Conservation (phyloP, 1,140 invertebrate genomes). For the Mycetomoellerius zeteki region DNA sequence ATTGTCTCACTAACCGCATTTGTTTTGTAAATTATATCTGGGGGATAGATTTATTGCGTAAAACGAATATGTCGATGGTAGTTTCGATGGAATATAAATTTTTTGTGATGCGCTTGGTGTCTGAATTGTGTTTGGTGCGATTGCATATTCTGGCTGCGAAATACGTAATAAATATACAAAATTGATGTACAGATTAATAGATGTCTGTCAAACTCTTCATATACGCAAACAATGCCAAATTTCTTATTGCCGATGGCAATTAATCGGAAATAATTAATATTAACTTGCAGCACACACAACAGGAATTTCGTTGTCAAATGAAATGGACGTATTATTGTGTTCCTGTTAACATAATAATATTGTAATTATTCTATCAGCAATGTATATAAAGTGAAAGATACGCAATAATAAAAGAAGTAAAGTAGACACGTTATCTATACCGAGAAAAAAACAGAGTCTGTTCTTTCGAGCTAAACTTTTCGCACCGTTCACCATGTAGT, state of each 20-base stretch:
- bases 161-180: slow-evolving; percentile 55
- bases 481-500: too few relatives aligned
- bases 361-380: background rate
- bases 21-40: slow-evolving; percentile 55
- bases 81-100: slow-evolving; percentile 61
- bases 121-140: slow-evolving; percentile 41
- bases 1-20: slow-evolving; percentile 48
- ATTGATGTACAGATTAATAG: slow-evolving; percentile 46
- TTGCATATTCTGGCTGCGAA: slow-evolving; percentile 38
- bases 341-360: background rate
- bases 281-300: background rate
- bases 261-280: slow-evolving; percentile 16
- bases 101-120: slow-evolving; percentile 38
- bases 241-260: background rate
- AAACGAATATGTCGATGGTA: slow-evolving; percentile 35
- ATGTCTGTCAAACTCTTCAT: slow-evolving; percentile 36
- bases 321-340: background rate
- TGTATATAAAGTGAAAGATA: background rate
- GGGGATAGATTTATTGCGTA: slow-evolving; percentile 39
- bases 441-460: too few relatives aligned
- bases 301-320: background rate
- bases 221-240: background rate
- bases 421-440: background rate
- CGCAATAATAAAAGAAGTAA: background rate
- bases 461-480: too few relatives aligned